Evolutionary conservation across 2,888 invertebrate genomes (phyloP).

Genomic region (Hydrotaea cyrtoneurina): DNA sequence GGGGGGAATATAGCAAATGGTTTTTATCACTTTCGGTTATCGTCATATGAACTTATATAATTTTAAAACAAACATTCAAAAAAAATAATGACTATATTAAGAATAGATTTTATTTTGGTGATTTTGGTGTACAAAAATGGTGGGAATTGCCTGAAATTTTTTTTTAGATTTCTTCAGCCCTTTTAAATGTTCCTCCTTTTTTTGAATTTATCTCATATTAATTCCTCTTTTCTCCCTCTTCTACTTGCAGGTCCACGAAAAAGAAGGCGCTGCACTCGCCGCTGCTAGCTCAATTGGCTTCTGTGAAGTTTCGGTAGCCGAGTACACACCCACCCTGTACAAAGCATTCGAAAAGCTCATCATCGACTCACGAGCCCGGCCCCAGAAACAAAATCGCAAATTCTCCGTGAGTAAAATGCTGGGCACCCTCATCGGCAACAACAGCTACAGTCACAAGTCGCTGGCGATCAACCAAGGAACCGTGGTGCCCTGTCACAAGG

Average conservation of each 20-base stretch:
- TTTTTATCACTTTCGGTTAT: too few relatives aligned
- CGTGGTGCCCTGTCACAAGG: slow-evolving; percentile 84
- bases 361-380: slow-evolving; percentile 84
- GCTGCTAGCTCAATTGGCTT: slow-evolving; percentile 87
- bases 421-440: slow-evolving; percentile 79
- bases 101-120: too few relatives aligned
- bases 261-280: slow-evolving; percentile 86
- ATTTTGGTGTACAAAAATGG: too few relatives aligned
- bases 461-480: slow-evolving; percentile 81
- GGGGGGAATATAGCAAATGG: neutral
- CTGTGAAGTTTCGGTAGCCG: slow-evolving; percentile 91
- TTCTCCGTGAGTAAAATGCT: slow-evolving; percentile 91
- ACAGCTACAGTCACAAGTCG: slow-evolving; percentile 73
- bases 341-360: slow-evolving; percentile 87
- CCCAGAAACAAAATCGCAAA: slow-evolving; percentile 84
- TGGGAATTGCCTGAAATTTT: too few relatives aligned
- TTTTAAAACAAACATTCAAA: too few relatives aligned
- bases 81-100: too few relatives aligned
- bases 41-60: too few relatives aligned
- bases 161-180: too few relatives aligned
- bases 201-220: too few relatives aligned
- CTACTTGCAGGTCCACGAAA: slow-evolving; percentile 85
- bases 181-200: too few relatives aligned
- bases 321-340: slow-evolving; percentile 88
- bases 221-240: neutral